phyloP scores from a whole-genome alignment of 2,113 vertebrate species.

The Charadrius vociferus region DNA sequence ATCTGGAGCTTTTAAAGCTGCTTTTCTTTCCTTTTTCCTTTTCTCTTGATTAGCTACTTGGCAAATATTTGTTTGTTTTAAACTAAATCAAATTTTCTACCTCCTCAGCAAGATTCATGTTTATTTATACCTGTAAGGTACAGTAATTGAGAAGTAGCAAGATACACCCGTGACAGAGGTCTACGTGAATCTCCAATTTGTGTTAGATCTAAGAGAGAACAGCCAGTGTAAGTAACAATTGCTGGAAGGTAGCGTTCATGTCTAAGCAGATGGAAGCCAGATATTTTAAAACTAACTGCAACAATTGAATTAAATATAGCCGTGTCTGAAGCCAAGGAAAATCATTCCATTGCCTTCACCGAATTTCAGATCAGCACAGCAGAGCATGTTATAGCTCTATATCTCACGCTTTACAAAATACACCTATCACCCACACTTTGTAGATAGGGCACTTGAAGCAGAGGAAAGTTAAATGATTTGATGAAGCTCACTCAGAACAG shows the following conservation, averaged over 20 bases:
- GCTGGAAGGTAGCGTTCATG: neutral
- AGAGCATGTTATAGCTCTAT: neutral
- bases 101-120: neutral
- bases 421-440: neutral
- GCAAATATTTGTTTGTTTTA: conserved; percentile 26
- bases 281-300: conserved; percentile 48
- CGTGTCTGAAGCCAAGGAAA: conserved; percentile 33
- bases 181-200: conserved; percentile 21
- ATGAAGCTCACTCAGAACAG: neutral
- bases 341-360: neutral
- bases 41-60: conserved; percentile 6
- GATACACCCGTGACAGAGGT: neutral
- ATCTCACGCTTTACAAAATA: conserved; percentile 12
- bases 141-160: conserved; percentile 21
- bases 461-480: neutral
- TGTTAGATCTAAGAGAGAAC: neutral
- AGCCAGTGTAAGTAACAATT: neutral
- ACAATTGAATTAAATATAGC: conserved; percentile 37
- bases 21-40: neutral
- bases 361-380: neutral
- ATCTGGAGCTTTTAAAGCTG: neutral
- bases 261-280: conserved; percentile 20
- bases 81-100: conserved; percentile 6
- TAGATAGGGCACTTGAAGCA: neutral
- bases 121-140: conserved; percentile 9